A percentile compares a stretch with the other conserved stretches of the same genome.
Evolutionary conservation across 2,888 invertebrate genomes (phyloP).

Genomic region (Dioctria linearis): DNA sequence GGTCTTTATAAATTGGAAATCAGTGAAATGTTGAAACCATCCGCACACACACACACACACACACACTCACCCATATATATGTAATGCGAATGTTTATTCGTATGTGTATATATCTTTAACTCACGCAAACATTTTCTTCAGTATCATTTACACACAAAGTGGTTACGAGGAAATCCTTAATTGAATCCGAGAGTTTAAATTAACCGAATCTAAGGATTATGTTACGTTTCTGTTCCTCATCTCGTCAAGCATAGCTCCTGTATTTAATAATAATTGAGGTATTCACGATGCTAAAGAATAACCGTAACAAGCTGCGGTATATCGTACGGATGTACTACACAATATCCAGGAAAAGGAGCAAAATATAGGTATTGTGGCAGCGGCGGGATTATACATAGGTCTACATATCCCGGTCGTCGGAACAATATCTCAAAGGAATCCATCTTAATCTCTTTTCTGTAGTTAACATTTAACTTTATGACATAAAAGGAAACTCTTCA

Average conservation of each 20-base stretch:
- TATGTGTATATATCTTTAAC: neutral
- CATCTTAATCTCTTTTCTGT: too few species aligned
- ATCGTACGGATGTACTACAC: constrained; percentile 6
- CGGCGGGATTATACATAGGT: neutral
- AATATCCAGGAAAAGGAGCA: neutral
- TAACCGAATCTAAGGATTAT: constrained; percentile 3
- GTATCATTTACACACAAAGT: too few species aligned
- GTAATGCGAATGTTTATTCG: neutral
- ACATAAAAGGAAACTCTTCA: too few species aligned
- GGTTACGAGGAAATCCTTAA: constrained; percentile 1
- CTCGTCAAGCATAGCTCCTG: neutral
- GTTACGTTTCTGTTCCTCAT: neutral
- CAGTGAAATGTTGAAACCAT: neutral
- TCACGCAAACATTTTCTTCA: too few species aligned
- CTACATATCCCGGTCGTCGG: too few species aligned
- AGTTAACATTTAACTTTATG: too few species aligned
- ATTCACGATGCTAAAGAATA: constrained; percentile 12
- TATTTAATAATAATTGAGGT: constrained; percentile 32
- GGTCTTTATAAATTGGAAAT: neutral
- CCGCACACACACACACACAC: too few species aligned
- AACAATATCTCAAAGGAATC: too few species aligned
- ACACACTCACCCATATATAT: too few species aligned
- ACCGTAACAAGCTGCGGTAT: constrained; percentile 7
- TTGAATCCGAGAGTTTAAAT: constrained; percentile 31
- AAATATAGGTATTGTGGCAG: constrained; percentile 9